Base-by-base conservation (phyloP, 2,888 invertebrate species). In the Mythimna albipuncta region DNA sequence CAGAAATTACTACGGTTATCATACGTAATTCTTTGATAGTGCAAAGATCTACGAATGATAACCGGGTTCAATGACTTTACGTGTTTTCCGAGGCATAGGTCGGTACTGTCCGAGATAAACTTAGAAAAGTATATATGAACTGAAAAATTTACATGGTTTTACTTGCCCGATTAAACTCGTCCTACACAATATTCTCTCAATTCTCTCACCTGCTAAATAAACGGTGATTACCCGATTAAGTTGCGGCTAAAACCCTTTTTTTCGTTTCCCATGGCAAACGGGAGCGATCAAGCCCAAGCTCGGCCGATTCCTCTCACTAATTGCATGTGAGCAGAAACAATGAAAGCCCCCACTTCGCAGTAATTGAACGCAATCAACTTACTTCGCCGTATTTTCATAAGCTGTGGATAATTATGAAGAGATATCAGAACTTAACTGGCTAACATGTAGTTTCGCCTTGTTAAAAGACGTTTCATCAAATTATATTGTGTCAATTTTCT, bases 351-450 rank as follows among this genome's bases (percentile, higher is more conserved):
- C 65, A 54, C 72, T 81, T 75, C n/a, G 41, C 62, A 65, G 75
- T 88, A 88, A 88, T 88, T 84, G 82, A 75, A 77, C 47, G 77
- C 79, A 85, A 85, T 88, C 85, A 87, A 86, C 61, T 83, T 71
- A 66, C 71, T 70, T 69, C 70, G 72, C 74, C 74, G 54, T 82
- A 66, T 77, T 79, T 77, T 72, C 70, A 72, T 79, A 69, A 76
- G 55, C 81, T 32, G 54, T 64, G 63, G 47, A 61, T 77, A 64
- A 74, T 77, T 77, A 73, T 76, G 62, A 64, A 66, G 26, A 69
- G 62, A 67, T 77, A 77, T 77, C 64, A 69, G 64, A 47, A 65
- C 57, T 41, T 50, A 16, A 63, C 41, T 32, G 35, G 35, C 47
- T 44, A 57, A 32, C 16, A n/a, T 64, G 64, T 81, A 59, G 26